phyloP scores from a whole-genome alignment of 1,140 invertebrate species.

The Zaprionus camerounensis region DNA sequence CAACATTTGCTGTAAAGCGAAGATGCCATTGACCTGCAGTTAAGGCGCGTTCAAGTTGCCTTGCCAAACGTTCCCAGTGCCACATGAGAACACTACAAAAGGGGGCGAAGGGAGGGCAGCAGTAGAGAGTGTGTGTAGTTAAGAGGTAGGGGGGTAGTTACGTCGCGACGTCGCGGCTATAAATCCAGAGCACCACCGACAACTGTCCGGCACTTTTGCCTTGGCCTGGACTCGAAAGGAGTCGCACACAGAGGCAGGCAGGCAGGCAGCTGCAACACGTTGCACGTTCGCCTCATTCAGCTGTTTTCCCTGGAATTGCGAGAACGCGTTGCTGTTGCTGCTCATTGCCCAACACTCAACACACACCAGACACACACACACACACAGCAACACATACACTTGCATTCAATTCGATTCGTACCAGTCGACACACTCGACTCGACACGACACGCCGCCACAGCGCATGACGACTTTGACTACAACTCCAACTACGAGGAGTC shows the following conservation, averaged over 20 bases:
- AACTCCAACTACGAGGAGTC: slow-evolving; percentile 6
- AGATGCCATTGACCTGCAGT: slow-evolving; percentile 49
- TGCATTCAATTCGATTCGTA: slow-evolving; percentile 21
- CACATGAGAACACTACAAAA: not conserved
- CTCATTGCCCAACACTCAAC: slow-evolving; percentile 28
- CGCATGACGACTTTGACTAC: slow-evolving; percentile 46
- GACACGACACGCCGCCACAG: slow-evolving; percentile 10
- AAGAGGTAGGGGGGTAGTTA: not conserved
- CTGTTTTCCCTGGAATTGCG: slow-evolving; percentile 74
- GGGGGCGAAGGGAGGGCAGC: not conserved
- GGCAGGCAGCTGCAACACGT: slow-evolving; percentile 7
- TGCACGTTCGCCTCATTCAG: slow-evolving; percentile 56
- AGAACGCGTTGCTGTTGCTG: slow-evolving; percentile 46
- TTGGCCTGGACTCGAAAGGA: slow-evolving; percentile 64
- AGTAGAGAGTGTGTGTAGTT: no score
- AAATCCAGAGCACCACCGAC: slow-evolving; percentile 69
- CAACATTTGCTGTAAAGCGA: slow-evolving; percentile 32
- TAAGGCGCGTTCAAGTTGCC: slow-evolving; percentile 25
- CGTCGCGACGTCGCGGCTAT: slow-evolving; percentile 52
- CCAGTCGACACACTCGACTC: slow-evolving; percentile 2
- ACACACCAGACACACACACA: slow-evolving; percentile 29
- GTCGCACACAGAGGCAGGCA: not conserved
- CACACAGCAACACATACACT: not conserved
- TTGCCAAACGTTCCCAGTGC: slow-evolving; percentile 21
- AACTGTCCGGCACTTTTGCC: slow-evolving; percentile 69